These are phyloP conservation scores for Kradibia gibbosae DNA, from an alignment of 1,140 invertebrate species.

Conservation along the genomic window DNA sequence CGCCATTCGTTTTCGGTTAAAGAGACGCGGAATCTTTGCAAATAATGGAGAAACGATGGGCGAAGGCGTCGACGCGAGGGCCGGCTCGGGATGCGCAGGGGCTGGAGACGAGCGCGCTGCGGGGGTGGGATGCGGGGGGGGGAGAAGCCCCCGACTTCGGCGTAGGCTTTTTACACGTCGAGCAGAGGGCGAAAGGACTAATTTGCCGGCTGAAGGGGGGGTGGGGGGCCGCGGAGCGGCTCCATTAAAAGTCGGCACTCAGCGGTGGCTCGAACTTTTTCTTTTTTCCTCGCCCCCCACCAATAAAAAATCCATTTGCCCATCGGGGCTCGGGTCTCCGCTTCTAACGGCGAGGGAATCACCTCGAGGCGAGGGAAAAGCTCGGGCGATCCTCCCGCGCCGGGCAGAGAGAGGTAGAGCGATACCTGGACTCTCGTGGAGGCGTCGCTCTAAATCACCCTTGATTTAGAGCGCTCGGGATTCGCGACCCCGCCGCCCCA, in stretches of 20 bases:
- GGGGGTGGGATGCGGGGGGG: too few relatives aligned
- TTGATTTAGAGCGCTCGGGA: constrained; percentile 31
- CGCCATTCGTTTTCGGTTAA: too few relatives aligned
- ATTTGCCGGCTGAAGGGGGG: too few relatives aligned
- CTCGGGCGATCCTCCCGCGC: not conserved
- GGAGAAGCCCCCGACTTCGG: too few relatives aligned
- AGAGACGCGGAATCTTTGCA: too few relatives aligned
- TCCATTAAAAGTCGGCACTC: not conserved
- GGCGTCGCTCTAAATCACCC: constrained; percentile 38
- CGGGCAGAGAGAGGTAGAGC: not conserved
- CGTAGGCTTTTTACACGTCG: too few relatives aligned
- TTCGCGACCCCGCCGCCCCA: not conserved
- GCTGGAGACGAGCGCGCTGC: too few relatives aligned
- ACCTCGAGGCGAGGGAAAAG: not conserved
- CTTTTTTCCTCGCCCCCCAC: too few relatives aligned
- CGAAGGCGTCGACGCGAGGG: too few relatives aligned
- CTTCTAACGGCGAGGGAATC: not conserved
- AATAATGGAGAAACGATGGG: too few relatives aligned
- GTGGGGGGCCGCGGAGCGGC: not conserved
- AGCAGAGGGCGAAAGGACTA: too few relatives aligned
- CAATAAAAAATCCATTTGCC: constrained; percentile 16
- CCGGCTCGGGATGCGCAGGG: too few relatives aligned
- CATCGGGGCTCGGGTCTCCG: not conserved
- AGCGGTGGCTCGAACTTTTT: not conserved
- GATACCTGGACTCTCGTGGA: constrained; percentile 14